Conservation (phyloP, 2,113 vertebrate species). For the Piprites chloris region DNA sequence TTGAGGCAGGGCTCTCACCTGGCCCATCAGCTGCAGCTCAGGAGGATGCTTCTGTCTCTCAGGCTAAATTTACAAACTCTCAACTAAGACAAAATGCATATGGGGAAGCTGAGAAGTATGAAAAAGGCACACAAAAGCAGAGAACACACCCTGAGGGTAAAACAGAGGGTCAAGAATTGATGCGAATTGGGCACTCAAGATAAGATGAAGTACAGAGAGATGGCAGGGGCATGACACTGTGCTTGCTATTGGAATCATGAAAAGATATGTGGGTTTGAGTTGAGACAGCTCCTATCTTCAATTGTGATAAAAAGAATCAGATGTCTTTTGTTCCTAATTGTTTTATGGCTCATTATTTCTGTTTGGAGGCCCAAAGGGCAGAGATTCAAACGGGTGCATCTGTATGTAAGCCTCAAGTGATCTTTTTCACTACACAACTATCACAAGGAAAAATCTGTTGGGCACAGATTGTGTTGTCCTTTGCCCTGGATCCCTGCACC, state of each 20-base stretch:
- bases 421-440: background rate
- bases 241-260: background rate
- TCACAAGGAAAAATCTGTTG: background rate
- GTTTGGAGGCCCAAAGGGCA: slow-evolving; percentile 4
- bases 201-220: background rate
- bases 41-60: background rate
- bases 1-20: background rate
- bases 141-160: background rate
- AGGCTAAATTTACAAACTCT: background rate
- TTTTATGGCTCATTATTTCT: background rate
- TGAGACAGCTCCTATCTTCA: background rate
- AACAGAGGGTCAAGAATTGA: background rate
- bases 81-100: background rate
- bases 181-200: background rate
- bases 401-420: background rate
- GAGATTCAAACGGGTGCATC: background rate
- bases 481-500: background rate
- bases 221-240: background rate
- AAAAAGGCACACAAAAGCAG: background rate
- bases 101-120: background rate
- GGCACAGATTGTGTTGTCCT: background rate
- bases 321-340: slow-evolving; percentile 22
- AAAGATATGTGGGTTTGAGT: background rate
- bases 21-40: background rate
- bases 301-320: background rate